Evolutionary conservation across 2,797 vertebrate species (phyloP).

Genomic region (Aselliscus stoliczkanus): DNA sequence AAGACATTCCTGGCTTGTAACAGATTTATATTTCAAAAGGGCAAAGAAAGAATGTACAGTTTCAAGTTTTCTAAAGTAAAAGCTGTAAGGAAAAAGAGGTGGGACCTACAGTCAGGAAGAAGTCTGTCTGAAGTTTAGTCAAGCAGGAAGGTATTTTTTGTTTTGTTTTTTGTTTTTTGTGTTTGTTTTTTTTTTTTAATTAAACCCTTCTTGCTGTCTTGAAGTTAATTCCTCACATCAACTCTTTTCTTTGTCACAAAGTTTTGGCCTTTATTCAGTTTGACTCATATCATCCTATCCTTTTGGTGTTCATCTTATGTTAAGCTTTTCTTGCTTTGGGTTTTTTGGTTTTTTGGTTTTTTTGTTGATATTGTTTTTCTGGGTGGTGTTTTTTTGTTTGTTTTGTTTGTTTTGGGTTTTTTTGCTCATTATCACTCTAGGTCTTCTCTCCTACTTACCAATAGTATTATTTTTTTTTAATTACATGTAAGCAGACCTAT

Average conservation of each 20-base stretch:
- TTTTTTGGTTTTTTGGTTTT: no score
- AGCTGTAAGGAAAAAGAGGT: not conserved
- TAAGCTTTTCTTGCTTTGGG: not conserved
- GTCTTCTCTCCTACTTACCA: not conserved
- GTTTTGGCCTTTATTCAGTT: not conserved
- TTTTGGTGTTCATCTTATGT: not conserved
- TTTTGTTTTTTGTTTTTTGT: not conserved
- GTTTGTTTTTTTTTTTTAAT: no score
- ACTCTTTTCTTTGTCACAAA: not conserved
- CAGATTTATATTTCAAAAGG: not conserved
- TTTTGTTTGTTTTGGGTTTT: not conserved
- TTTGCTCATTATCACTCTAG: not conserved
- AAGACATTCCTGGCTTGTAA: not conserved
- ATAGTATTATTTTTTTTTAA: not conserved
- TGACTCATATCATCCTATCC: not conserved
- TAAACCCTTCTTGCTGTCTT: not conserved
- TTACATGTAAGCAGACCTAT: not conserved
- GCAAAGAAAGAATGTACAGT: not conserved
- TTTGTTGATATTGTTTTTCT: not conserved
- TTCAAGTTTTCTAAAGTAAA: not conserved
- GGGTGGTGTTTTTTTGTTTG: not conserved
- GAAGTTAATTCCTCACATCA: not conserved
- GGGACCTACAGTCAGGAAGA: not conserved
- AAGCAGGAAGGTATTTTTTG: not conserved
- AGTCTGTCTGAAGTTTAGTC: not conserved